phyloP scores from a whole-genome alignment of 1,140 invertebrate species.

The Nymphalis io region DNA sequence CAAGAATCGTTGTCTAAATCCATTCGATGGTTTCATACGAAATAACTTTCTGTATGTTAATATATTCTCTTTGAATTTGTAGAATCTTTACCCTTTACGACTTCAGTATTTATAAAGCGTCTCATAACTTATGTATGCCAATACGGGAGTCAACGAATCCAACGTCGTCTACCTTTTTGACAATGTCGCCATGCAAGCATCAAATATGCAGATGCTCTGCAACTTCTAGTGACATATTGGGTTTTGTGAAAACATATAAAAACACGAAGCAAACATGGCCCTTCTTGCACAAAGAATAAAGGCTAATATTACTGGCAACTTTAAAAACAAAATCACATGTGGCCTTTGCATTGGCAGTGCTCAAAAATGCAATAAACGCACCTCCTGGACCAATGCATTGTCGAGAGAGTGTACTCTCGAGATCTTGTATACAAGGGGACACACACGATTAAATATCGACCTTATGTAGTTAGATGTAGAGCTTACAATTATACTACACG shows the following conservation, averaged over 20 bases:
- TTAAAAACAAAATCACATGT: conserved; percentile 16
- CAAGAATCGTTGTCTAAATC: not conserved
- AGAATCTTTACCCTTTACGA: too few relatives aligned
- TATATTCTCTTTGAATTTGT: too few relatives aligned
- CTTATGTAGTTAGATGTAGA: not conserved
- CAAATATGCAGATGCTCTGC: conserved; percentile 27
- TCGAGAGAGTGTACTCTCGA: conserved; percentile 21
- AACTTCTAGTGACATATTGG: conserved; percentile 19
- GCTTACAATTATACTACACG: not conserved
- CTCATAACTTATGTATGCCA: not conserved
- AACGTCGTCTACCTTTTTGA: conserved; percentile 4
- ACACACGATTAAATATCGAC: not conserved
- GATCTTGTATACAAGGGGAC: not conserved
- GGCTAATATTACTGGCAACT: not conserved
- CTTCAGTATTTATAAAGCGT: not conserved
- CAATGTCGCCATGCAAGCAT: conserved; percentile 24
- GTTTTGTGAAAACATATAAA: not conserved
- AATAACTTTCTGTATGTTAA: not conserved
- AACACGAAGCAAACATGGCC: not conserved
- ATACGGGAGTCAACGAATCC: conserved; percentile 2
- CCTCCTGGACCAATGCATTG: conserved; percentile 29
- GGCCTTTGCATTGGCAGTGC: conserved; percentile 22
- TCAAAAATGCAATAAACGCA: conserved; percentile 35
- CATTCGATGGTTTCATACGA: not conserved
- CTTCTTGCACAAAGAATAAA: conserved; percentile 1